Percentiles rank a stretch among this genome's conserved stretches.
Evolutionary conservation across 2,888 invertebrate species (phyloP).

Genomic region (Cotesia congregata): DNA sequence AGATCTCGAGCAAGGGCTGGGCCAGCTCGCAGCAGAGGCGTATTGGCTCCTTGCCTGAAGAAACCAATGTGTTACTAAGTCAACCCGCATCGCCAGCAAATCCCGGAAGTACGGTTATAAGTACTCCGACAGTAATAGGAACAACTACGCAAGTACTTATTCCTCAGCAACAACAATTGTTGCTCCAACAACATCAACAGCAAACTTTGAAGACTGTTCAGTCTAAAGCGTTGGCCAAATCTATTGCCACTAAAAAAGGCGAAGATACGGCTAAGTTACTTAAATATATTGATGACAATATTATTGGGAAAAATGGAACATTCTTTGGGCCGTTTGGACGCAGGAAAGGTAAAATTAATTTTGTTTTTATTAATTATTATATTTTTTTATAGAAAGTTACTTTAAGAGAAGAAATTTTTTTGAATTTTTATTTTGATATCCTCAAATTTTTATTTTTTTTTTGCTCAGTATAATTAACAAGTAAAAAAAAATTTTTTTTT

Average conservation of each 20-base stretch:
- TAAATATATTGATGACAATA: slow-evolving; percentile 84
- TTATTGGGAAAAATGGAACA: slow-evolving; percentile 84
- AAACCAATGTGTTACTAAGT: slow-evolving; percentile 49
- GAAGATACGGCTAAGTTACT: slow-evolving; percentile 81
- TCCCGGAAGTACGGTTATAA: slow-evolving; percentile 28
- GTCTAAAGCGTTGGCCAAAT: slow-evolving; percentile 61
- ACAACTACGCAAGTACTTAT: slow-evolving; percentile 8
- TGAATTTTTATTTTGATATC: too few relatives aligned
- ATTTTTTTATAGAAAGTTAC: background rate
- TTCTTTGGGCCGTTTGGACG: slow-evolving; percentile 88
- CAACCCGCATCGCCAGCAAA: slow-evolving; percentile 34
- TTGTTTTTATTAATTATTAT: background rate
- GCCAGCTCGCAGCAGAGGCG: slow-evolving; percentile 62
- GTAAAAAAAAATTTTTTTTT: too few relatives aligned
- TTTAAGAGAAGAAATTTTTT: background rate
- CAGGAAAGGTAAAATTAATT: slow-evolving; percentile 78
- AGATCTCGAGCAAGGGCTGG: slow-evolving; percentile 67
- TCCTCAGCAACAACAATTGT: background rate
- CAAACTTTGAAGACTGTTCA: slow-evolving; percentile 53
- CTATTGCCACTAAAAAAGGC: slow-evolving; percentile 72
- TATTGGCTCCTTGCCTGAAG: slow-evolving; percentile 65
- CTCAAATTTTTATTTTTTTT: background rate
- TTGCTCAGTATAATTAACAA: too few relatives aligned
- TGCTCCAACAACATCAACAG: slow-evolving; percentile 28
- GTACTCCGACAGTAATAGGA: slow-evolving; percentile 24